These are phyloP conservation scores for Choreutis nemorana DNA, from an alignment of 2,888 invertebrate species.

Conservation along the genomic window DNA sequence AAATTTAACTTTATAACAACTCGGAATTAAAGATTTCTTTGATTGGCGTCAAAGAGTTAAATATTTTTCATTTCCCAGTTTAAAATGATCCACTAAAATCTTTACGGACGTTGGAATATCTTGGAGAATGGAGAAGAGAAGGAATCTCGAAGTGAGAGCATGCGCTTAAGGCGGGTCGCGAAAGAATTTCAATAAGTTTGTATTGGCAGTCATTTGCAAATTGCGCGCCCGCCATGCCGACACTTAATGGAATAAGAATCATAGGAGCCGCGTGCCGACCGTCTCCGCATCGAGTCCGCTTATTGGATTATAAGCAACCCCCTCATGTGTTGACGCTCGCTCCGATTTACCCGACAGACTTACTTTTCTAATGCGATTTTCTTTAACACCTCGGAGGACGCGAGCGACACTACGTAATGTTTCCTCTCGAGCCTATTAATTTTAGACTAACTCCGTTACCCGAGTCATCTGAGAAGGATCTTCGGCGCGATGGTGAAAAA, in stretches of 20 bases:
- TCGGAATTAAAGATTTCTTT: too few relatives aligned
- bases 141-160: too few relatives aligned
- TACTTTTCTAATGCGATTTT: constrained; percentile 13
- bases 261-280: constrained; percentile 30
- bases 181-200: constrained; percentile 64
- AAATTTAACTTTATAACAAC: too few relatives aligned
- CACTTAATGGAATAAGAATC: constrained; percentile 62
- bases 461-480: constrained; percentile 23
- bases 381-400: too few relatives aligned
- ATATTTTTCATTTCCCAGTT: too few relatives aligned
- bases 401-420: too few relatives aligned
- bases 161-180: constrained; percentile 29
- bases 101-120: too few relatives aligned
- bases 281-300: constrained; percentile 26
- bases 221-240: constrained; percentile 53
- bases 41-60: too few relatives aligned
- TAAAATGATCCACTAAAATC: too few relatives aligned
- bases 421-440: too few relatives aligned
- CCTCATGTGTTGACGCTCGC: constrained; percentile 15
- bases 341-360: constrained; percentile 9
- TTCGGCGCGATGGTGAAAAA: constrained; percentile 45
- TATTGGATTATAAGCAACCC: constrained; percentile 46
- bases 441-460: neutral
- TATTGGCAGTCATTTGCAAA: constrained; percentile 60
- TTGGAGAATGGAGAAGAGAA: too few relatives aligned